Evolutionary conservation across 2,113 vertebrate genomes (phyloP).

Genomic region (Pachypanchax playfairii): DNA sequence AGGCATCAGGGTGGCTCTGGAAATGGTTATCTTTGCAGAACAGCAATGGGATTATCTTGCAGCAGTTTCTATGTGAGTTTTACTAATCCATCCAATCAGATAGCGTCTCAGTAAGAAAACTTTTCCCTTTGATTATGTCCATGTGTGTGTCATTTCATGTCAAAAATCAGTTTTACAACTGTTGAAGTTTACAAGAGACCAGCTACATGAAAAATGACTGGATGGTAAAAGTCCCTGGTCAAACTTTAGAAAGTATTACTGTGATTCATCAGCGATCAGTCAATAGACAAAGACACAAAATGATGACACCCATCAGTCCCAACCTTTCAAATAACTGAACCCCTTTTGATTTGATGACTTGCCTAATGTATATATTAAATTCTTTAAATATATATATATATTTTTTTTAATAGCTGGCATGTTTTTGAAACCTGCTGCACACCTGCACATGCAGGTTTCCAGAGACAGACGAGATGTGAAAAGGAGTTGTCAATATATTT

Average conservation of each 20-base stretch:
- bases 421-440: slow-evolving; percentile 39
- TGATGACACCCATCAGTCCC: too few relatives aligned
- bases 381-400: too few relatives aligned
- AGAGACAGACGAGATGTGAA: slow-evolving; percentile 41
- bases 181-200: slow-evolving; percentile 7
- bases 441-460: slow-evolving; percentile 34
- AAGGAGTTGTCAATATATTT: slow-evolving; percentile 80
- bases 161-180: slow-evolving; percentile 10
- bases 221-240: slow-evolving; percentile 2
- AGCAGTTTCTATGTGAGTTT: slow-evolving; percentile 10
- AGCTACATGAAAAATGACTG: slow-evolving; percentile 9
- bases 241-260: slow-evolving; percentile 19
- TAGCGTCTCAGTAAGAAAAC: slow-evolving; percentile 32
- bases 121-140: slow-evolving; percentile 40
- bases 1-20: slow-evolving; percentile 32
- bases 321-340: slow-evolving; percentile 13
- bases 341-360: too few relatives aligned
- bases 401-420: slow-evolving; percentile 53
- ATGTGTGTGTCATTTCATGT: slow-evolving; percentile 25
- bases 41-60: slow-evolving; percentile 43
- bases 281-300: too few relatives aligned
- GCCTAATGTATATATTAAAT: too few relatives aligned
- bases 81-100: slow-evolving; percentile 48
- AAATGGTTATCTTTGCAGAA: slow-evolving; percentile 39
- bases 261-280: slow-evolving; percentile 20